Evolutionary conservation across 2,113 vertebrate species (phyloP).

Genomic region (Mungos mungo): DNA sequence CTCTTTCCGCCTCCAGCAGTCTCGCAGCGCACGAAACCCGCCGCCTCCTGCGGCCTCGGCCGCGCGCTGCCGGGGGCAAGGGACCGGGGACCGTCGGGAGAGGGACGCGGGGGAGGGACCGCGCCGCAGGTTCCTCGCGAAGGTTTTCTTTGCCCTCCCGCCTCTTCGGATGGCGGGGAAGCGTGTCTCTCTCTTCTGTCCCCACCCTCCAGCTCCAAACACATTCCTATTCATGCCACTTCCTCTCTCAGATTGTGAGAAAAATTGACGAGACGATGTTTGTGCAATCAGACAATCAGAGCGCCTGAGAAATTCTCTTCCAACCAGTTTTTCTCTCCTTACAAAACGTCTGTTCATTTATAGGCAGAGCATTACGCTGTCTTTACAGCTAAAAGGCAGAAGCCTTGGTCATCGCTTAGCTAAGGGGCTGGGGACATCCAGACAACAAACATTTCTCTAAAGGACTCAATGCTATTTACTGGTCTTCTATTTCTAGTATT

Average conservation of each 20-base stretch:
- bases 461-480: not conserved
- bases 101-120: not conserved
- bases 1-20: not conserved
- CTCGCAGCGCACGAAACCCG: not conserved
- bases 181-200: not conserved
- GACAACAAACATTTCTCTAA: not conserved
- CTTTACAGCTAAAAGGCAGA: not conserved
- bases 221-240: constrained; percentile 22
- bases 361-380: not conserved
- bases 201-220: constrained; percentile 17
- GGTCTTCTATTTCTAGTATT: not conserved
- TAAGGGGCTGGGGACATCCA: not conserved
- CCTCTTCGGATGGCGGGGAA: not conserved
- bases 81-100: not conserved
- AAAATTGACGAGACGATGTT: constrained; percentile 28
- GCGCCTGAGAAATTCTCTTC: not conserved
- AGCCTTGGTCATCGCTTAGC: not conserved
- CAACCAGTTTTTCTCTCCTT: not conserved
- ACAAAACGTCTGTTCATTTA: not conserved
- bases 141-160: not conserved
- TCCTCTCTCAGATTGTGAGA: not conserved
- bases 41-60: not conserved
- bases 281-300: constrained; percentile 13
- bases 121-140: not conserved
- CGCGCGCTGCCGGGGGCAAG: not conserved